Evolutionary conservation across 2,797 vertebrate species (phyloP).

Genomic region (Eidolon dupreanum): DNA sequence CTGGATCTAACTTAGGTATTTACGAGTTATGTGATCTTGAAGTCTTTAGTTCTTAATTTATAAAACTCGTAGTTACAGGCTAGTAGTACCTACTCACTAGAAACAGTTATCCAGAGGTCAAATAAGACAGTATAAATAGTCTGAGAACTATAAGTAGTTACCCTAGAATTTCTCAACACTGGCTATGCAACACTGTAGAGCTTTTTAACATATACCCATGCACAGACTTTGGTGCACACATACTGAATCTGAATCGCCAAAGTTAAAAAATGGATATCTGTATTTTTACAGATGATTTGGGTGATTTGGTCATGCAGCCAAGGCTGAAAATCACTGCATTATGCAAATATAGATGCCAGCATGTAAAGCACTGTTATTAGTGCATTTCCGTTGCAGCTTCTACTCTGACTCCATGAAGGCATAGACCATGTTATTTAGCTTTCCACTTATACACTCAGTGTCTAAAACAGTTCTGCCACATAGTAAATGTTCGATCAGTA

Average conservation of each 20-base stretch:
- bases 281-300: slow-evolving; percentile 53
- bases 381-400: slow-evolving; percentile 21
- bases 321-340: slow-evolving; percentile 11
- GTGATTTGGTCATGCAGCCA: slow-evolving; percentile 12
- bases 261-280: background rate
- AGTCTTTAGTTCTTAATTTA: slow-evolving; percentile 36
- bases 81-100: background rate
- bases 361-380: slow-evolving; percentile 44
- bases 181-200: background rate
- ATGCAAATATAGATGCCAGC: slow-evolving; percentile 22
- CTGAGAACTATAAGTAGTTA: slow-evolving; percentile 3
- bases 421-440: background rate
- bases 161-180: background rate
- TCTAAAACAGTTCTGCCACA: background rate
- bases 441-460: background rate
- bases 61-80: background rate
- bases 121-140: background rate
- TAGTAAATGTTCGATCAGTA: background rate
- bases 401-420: slow-evolving; percentile 20
- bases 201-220: slow-evolving; percentile 28
- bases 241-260: slow-evolving; percentile 43
- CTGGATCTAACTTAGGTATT: background rate
- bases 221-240: slow-evolving; percentile 24
- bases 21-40: background rate
- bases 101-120: slow-evolving; percentile 28